Percentiles rank a stretch among this genome's conserved stretches.
These are phyloP conservation scores for Chymomyza costata DNA, from an alignment of 1,140 invertebrate genomes.

Conservation along the genomic window DNA sequence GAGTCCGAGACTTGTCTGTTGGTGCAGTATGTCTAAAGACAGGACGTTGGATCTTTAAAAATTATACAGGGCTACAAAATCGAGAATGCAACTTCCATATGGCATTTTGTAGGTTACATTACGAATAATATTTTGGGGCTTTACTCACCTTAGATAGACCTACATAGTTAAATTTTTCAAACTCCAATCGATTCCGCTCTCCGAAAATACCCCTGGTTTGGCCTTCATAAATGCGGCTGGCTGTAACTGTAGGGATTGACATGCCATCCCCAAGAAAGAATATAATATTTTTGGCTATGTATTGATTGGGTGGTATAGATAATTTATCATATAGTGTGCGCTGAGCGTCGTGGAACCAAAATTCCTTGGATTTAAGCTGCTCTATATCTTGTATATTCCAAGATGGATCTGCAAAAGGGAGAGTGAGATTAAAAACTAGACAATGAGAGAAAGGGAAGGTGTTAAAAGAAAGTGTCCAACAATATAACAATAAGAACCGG, in stretches of 20 bases:
- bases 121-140: background rate
- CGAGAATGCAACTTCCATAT: no score
- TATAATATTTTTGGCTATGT: constrained; percentile 83
- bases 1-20: constrained; percentile 89
- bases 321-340: constrained; percentile 48
- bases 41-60: no score
- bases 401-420: constrained; percentile 21
- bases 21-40: constrained; percentile 79
- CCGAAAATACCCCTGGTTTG: constrained; percentile 79
- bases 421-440: no score
- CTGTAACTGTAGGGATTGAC: constrained; percentile 84
- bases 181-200: constrained; percentile 82
- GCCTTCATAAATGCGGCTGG: constrained; percentile 82
- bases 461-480: background rate
- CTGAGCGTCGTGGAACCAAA: constrained; percentile 62
- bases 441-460: background rate
- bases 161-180: constrained; percentile 85
- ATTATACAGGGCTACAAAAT: no score
- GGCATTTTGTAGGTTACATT: no score
- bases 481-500: no score
- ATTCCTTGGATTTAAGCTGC: constrained; percentile 47
- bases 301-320: constrained; percentile 51
- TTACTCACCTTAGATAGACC: constrained; percentile 83
- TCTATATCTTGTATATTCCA: constrained; percentile 36
- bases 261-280: constrained; percentile 88